phyloP scores from a whole-genome alignment of 30 jellyfish, hydroid and myxozoan species.

The Rhopilema esculentum region DNA sequence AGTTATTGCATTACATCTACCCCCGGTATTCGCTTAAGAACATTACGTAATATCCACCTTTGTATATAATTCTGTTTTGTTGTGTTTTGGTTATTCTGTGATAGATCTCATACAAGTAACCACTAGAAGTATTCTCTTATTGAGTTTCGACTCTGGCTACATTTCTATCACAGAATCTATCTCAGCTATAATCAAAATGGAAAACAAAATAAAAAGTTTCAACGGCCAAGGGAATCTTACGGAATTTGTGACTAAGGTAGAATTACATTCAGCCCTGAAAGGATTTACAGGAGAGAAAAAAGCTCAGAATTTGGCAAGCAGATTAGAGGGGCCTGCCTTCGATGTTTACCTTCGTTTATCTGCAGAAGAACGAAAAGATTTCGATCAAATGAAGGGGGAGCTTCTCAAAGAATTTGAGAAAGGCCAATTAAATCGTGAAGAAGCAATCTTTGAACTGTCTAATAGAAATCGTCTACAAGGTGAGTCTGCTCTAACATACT shows the following conservation, averaged over 20 bases:
- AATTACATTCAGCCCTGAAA: conserved; percentile 25
- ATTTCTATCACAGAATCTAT: conserved; percentile 17
- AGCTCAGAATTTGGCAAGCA: conserved; percentile 50
- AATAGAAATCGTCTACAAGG: conserved; percentile 14
- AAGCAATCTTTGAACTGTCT: conserved; percentile 20
- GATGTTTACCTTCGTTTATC: conserved; percentile 36
- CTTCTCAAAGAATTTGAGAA: conserved; percentile 24
- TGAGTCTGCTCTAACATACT: conserved; percentile 23
- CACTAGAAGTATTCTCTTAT: neutral
- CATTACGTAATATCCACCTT: neutral
- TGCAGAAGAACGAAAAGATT: conserved; percentile 6
- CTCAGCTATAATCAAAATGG: conserved; percentile 6
- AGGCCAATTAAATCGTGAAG: conserved; percentile 38
- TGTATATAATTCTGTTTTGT: neutral
- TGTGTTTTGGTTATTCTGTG: neutral
- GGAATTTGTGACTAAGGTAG: conserved; percentile 6
- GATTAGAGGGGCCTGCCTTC: conserved; percentile 47
- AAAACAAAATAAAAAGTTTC: conserved; percentile 10
- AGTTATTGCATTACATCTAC: neutral
- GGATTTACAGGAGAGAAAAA: conserved; percentile 38
- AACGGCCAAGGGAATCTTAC: conserved; percentile 32
- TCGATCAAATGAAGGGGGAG: conserved; percentile 21
- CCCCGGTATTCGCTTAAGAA: neutral
- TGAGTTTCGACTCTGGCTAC: conserved; percentile 7
- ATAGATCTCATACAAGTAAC: neutral